Percentiles rank a stretch among this genome's conserved stretches.
phyloP scores from a whole-genome alignment of 2,113 vertebrate species.

The Physeter macrocephalus region DNA sequence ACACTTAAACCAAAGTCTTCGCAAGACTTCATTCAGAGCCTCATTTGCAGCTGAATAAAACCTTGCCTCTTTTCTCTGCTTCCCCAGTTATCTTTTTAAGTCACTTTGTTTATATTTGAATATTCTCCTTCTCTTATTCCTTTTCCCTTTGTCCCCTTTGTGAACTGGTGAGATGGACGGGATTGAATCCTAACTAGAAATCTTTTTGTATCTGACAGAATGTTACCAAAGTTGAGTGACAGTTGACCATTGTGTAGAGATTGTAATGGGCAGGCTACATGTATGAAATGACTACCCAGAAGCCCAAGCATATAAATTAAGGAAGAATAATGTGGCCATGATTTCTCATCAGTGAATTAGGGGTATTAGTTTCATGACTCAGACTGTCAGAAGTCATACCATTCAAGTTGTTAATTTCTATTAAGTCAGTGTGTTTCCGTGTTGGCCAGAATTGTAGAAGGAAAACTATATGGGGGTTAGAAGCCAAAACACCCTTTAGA shows the following conservation, averaged over 20 bases:
- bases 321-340: background rate
- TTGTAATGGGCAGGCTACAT: background rate
- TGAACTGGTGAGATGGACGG: background rate
- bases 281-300: background rate
- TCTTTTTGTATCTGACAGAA: background rate
- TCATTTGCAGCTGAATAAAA: constrained; percentile 23
- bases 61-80: background rate
- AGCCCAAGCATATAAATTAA: background rate
- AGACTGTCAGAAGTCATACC: background rate
- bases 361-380: background rate
- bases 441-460: background rate
- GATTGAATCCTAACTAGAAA: background rate
- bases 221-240: background rate
- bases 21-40: background rate
- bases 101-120: background rate
- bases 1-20: background rate
- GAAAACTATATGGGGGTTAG: background rate
- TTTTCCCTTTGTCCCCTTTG: background rate
- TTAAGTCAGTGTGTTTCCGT: background rate
- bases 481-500: background rate
- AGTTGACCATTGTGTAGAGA: background rate
- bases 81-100: background rate
- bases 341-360: background rate
- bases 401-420: background rate
- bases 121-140: background rate